These are phyloP conservation scores for Etheostoma spectabile DNA, from an alignment of 2,113 vertebrate genomes.

Conservation along the genomic window DNA sequence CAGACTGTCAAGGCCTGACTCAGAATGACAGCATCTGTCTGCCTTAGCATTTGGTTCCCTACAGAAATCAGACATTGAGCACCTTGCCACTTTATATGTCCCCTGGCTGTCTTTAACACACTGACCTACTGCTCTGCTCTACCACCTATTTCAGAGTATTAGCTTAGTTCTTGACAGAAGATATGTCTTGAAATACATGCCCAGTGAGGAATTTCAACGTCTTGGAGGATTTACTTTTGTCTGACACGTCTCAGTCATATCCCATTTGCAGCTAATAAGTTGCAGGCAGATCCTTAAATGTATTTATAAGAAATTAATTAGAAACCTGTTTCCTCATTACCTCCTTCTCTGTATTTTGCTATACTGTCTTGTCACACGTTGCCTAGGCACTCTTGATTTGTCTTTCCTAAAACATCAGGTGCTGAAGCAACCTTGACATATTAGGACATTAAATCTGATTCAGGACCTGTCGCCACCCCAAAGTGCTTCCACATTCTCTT, in stretches of 20 bases:
- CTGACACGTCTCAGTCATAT: background rate
- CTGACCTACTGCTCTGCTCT: background rate
- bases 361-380: slow-evolving; percentile 17
- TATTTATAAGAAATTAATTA: slow-evolving; percentile 3
- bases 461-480: slow-evolving; percentile 61
- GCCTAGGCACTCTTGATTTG: slow-evolving; percentile 44
- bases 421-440: slow-evolving; percentile 71
- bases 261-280: background rate
- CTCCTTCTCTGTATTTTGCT: background rate
- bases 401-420: slow-evolving; percentile 37
- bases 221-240: slow-evolving; percentile 2
- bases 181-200: slow-evolving; percentile 9
- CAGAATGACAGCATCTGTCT: slow-evolving; percentile 42
- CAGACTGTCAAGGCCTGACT: slow-evolving; percentile 26
- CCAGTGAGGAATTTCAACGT: background rate
- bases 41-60: slow-evolving; percentile 20
- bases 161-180: slow-evolving; percentile 20
- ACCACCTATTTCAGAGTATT: background rate
- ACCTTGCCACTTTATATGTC: slow-evolving; percentile 21
- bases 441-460: slow-evolving; percentile 77
- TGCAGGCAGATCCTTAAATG: slow-evolving; percentile 7
- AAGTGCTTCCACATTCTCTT: slow-evolving; percentile 65
- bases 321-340: background rate
- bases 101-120: background rate
- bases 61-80: slow-evolving; percentile 21